Conservation (phyloP, 2,888 invertebrate species). For the Coronaproctus castanopsis region DNA sequence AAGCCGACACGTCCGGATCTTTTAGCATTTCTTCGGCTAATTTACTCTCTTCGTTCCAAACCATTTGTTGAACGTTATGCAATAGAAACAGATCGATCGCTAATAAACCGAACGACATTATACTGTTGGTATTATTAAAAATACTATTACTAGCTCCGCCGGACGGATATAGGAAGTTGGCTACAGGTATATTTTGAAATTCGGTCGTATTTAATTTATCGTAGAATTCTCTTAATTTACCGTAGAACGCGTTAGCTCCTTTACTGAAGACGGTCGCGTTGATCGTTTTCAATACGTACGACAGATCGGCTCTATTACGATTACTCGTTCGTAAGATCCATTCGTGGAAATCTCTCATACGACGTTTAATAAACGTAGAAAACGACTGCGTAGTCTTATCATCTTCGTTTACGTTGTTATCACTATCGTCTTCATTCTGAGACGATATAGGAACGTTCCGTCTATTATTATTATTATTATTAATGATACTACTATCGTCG, state of each 20-base stretch:
- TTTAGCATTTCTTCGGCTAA: constrained; percentile 31
- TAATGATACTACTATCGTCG: too few species aligned
- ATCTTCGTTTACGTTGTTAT: not conserved
- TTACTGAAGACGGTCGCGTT: constrained; percentile 34
- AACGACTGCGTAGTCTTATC: constrained; percentile 29
- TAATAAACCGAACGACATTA: constrained; percentile 35
- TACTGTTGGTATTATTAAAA: constrained; percentile 30
- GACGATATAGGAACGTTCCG: not conserved
- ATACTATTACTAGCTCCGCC: constrained; percentile 25
- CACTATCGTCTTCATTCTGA: constrained; percentile 1
- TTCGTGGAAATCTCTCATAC: constrained; percentile 33
- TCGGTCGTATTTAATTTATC: constrained; percentile 29
- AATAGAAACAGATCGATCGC: constrained; percentile 36
- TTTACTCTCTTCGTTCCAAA: constrained; percentile 33
- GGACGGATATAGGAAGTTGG: constrained; percentile 18
- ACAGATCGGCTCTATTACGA: constrained; percentile 21
- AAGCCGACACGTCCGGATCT: constrained; percentile 35
- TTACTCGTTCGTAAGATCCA: constrained; percentile 31
- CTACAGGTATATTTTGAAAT: constrained; percentile 20
- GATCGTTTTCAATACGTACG: constrained; percentile 29
- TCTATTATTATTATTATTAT: too few species aligned
- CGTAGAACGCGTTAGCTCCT: constrained; percentile 31
- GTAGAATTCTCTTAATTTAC: constrained; percentile 33
- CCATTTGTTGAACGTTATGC: constrained; percentile 36
- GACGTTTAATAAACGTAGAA: constrained; percentile 30